Conservation (phyloP, 2,888 invertebrate species). For the Poecilobothrus nobilitatus region DNA sequence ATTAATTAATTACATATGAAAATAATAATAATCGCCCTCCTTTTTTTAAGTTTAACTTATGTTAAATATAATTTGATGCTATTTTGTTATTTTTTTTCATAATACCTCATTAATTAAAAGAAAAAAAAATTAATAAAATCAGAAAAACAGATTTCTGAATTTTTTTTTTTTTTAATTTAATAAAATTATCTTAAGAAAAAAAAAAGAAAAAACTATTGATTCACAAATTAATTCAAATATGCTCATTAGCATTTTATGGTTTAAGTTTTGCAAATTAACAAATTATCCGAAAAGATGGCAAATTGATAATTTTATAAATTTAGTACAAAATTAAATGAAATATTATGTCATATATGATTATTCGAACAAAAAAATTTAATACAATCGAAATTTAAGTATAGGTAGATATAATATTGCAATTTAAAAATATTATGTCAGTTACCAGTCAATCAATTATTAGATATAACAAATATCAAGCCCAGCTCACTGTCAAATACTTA, state of each 20-base stretch:
- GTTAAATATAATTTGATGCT: no score
- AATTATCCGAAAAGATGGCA: not conserved
- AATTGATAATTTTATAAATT: not conserved
- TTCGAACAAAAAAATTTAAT: no score
- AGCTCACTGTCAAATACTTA: no score
- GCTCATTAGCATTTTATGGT: not conserved
- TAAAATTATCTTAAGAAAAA: not conserved
- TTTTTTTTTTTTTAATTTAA: not conserved
- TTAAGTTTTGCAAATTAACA: not conserved
- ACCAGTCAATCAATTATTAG: no score
- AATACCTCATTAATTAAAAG: not conserved
- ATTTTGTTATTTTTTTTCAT: no score
- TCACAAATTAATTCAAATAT: not conserved
- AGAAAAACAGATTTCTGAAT: not conserved
- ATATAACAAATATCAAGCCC: no score
- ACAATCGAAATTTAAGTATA: no score
- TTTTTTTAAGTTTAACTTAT: not conserved
- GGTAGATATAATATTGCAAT: no score
- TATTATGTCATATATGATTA: no score
- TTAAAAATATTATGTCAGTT: no score
- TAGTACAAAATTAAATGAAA: no score
- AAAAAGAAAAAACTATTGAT: no score
- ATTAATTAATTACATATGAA: not conserved
- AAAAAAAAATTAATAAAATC: not conserved
- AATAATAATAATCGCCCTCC: not conserved